These are phyloP conservation scores for Calliphora vomitoria DNA, from an alignment of 2,888 invertebrate species.

Conservation along the genomic window DNA sequence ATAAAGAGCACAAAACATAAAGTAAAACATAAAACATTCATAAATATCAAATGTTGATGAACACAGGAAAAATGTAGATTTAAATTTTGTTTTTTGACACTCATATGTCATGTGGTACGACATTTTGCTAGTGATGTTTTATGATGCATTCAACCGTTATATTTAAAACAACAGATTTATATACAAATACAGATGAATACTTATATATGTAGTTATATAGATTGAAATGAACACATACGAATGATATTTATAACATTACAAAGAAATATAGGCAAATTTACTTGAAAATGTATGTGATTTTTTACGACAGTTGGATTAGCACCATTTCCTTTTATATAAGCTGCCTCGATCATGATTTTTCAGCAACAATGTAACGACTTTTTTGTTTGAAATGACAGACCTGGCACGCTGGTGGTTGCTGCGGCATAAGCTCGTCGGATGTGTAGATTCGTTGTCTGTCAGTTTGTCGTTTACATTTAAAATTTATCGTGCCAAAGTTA, in stretches of 20 bases:
- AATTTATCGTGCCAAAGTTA: no score
- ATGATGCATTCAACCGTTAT: conserved; percentile 41
- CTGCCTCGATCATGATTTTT: no score
- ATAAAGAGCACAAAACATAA: not conserved
- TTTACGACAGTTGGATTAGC: not conserved
- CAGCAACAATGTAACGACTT: no score
- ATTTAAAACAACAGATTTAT: conserved; percentile 39
- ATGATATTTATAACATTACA: not conserved
- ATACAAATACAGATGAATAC: not conserved
- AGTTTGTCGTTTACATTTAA: no score
- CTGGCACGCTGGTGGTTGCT: no score
- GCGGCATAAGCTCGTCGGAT: no score
- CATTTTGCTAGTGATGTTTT: conserved; percentile 45
- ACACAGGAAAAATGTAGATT: not conserved
- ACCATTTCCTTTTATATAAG: no score
- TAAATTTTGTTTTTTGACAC: conserved; percentile 27
- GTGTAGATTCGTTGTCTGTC: no score
- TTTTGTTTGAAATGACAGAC: no score
- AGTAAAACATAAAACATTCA: conserved; percentile 1
- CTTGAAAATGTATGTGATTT: not conserved
- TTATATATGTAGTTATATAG: not conserved
- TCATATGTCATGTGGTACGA: conserved; percentile 51
- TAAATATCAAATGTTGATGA: conserved; percentile 33
- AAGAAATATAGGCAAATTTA: not conserved
- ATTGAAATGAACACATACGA: not conserved